These are phyloP conservation scores for Gasteruption jaculator DNA, from an alignment of 2,888 invertebrate species.

Conservation along the genomic window DNA sequence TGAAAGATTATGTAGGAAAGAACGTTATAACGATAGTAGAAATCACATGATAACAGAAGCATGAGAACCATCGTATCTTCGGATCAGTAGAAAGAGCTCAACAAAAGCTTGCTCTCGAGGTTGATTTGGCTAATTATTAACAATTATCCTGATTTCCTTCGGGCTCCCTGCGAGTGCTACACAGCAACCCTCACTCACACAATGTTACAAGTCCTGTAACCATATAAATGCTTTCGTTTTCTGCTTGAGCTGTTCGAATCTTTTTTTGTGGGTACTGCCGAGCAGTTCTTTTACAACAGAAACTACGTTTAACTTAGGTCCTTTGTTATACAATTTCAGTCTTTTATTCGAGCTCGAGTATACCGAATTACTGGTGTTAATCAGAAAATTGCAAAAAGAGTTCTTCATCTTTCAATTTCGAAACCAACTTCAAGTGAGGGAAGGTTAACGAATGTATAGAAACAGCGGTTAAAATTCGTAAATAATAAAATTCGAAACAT, in stretches of 20 bases:
- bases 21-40: no score
- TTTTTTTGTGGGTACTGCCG: conserved; percentile 32
- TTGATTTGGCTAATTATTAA: conserved; percentile 52
- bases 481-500: no score
- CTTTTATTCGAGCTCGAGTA: no score
- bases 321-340: no score
- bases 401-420: no score
- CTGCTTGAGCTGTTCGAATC: conserved; percentile 34
- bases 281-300: no score
- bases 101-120: conserved; percentile 49
- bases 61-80: conserved; percentile 31
- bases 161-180: conserved; percentile 29
- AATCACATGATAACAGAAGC: no score
- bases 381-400: no score
- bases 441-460: no score
- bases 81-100: conserved; percentile 36
- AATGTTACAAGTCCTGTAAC: conserved; percentile 29
- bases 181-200: conserved; percentile 15
- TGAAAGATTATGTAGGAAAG: background rate
- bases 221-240: conserved; percentile 42
- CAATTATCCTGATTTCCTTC: conserved; percentile 51
- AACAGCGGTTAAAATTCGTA: no score
- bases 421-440: no score
- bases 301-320: background rate
- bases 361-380: no score